Conservation (phyloP, 2,888 invertebrate species). For the Anoplius nigerrimus region DNA sequence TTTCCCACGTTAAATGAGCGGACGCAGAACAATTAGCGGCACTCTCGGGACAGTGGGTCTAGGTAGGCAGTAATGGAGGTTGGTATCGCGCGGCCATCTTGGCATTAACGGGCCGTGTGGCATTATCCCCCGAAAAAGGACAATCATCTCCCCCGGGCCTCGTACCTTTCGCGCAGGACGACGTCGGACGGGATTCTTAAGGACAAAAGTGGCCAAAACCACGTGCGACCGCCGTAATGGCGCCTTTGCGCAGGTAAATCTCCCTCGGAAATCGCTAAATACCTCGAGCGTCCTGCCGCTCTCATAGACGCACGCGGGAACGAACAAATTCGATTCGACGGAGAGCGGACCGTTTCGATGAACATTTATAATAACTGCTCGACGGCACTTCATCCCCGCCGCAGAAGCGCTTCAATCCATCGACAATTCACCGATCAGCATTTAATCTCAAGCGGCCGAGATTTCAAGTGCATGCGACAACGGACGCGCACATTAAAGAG, state of each 20-base stretch:
- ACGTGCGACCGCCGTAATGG: constrained; percentile 41
- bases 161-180: not conserved
- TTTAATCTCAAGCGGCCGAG: no score
- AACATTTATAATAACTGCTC: no score
- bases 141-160: constrained; percentile 31
- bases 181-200: constrained; percentile 31
- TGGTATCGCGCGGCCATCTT: constrained; percentile 56
- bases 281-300: no score
- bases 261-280: constrained; percentile 19
- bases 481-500: no score
- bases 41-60: constrained; percentile 32
- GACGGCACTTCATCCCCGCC: no score
- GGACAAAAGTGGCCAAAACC: constrained; percentile 43
- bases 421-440: no score
- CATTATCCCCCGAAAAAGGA: constrained; percentile 56
- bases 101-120: constrained; percentile 57
- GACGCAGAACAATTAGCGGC: constrained; percentile 51
- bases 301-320: no score
- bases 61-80: constrained; percentile 39
- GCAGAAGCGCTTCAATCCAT: no score
- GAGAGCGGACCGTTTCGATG: no score
- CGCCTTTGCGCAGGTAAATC: constrained; percentile 41
- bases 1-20: constrained; percentile 49
- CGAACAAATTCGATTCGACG: no score
- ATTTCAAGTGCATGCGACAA: no score